phyloP scores from a whole-genome alignment of 1,140 invertebrate genomes.

The Elysia chlorotica region DNA sequence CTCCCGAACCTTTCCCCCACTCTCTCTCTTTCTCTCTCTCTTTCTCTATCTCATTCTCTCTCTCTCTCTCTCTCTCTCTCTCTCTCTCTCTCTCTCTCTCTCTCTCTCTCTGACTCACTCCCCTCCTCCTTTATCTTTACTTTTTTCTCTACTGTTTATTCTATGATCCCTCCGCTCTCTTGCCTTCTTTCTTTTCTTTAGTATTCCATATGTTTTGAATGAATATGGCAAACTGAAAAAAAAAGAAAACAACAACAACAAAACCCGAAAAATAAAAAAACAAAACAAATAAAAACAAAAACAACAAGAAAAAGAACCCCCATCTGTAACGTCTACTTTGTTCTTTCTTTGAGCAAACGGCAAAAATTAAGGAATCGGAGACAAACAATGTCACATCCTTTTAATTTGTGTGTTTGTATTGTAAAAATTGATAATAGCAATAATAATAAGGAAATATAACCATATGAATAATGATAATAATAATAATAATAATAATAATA shows the following conservation, averaged over 20 bases:
- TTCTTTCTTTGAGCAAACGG: no score
- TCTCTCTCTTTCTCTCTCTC: not conserved
- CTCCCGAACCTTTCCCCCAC: not conserved
- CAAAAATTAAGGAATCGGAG: no score
- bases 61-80: constrained; percentile 5
- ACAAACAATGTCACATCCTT: no score
- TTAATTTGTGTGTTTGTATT: no score
- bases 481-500: no score
- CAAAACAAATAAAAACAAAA: no score
- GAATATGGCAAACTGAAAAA: not conserved
- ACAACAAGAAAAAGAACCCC: not conserved
- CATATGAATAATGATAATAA: no score
- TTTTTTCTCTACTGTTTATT: not conserved
- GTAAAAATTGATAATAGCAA: no score
- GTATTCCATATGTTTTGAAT: not conserved
- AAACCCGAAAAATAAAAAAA: no score
- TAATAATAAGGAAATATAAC: no score
- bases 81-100: constrained; percentile 7
- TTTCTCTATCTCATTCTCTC: not conserved
- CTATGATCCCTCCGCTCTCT: not conserved
- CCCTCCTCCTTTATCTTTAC: not conserved
- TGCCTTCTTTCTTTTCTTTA: not conserved
- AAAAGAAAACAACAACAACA: no score
- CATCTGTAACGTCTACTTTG: not conserved
- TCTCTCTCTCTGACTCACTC: constrained; percentile 1